Evolutionary conservation across 2,888 invertebrate species (phyloP), one percentile per base, ranked within the genome.

Genomic region (Nemotelus nigrinus): DNA sequence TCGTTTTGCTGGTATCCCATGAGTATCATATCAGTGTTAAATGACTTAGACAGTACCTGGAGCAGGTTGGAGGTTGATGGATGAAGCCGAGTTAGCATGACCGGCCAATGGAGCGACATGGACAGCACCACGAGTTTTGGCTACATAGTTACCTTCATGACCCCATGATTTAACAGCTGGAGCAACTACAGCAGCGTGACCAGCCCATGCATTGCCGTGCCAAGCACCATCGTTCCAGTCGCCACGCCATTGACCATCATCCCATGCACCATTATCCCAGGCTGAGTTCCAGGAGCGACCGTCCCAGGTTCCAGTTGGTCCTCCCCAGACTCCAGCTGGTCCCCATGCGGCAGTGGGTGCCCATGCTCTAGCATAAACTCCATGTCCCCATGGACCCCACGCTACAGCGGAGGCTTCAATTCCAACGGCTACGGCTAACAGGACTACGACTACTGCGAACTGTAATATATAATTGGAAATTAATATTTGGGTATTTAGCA

Each of bases 31-130:
- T 53, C 41, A 6, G 0, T n/a, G 6, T 55, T 39, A 39, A 4
- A 43, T 70, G 70, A 74, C 48, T 78, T 78, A 78, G 44, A 78
- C 41, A 63, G 88, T 88, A 82, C 88, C 87, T 80, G 88, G 87
- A 53, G 88, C 87, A 77, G 88, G 87, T 77, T 86, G 86, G 25
- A 87, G 84, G 82, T 88, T 88, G 79, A 88, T 83, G n/a, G 79
- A 78, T 63, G 79, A 60, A 47, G 78, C 80, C 47, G 80, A 80
- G 53, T 77, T 74, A n/a, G 70, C 68, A 81, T 88, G 88, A 81
- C 87, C 86, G 47, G 88, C 87, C 64, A 87, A 83, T 39, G 87
- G 87, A 76, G 88, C 88, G 53, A 85, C 84, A 80, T 88, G 88
- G 3, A 87, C 80, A 48, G 88, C 84, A 76, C 88, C 88, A 80